Evolutionary conservation across 2,888 invertebrate species (phyloP).

Genomic region (Sphecodes monilicornis): DNA sequence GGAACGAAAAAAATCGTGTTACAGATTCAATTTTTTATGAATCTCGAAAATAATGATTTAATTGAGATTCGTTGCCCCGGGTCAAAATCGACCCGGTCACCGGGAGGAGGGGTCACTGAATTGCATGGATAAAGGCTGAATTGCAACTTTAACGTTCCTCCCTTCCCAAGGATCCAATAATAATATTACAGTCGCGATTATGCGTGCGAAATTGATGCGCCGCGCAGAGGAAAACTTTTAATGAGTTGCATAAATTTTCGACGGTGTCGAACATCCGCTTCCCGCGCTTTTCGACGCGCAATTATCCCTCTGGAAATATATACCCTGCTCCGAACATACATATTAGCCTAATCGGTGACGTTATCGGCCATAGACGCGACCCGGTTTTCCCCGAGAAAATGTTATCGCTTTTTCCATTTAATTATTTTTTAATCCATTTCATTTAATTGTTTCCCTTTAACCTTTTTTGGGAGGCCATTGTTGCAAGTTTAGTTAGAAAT

Average conservation of each 20-base stretch:
- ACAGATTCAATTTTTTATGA: too few relatives aligned
- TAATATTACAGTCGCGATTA: not conserved
- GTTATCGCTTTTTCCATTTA: not conserved
- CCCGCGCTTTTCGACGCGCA: not conserved
- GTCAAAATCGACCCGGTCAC: not conserved
- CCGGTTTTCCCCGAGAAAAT: too few relatives aligned
- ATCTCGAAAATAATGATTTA: not conserved
- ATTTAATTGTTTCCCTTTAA: not conserved
- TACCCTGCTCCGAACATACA: too few relatives aligned
- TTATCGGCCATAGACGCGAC: not conserved
- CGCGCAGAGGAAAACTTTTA: not conserved
- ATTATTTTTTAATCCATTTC: not conserved
- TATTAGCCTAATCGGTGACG: not conserved
- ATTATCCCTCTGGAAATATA: not conserved
- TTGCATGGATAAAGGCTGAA: not conserved
- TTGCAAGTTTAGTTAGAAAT: not conserved
- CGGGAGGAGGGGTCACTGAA: not conserved
- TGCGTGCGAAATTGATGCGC: not conserved
- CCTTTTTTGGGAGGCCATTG: not conserved
- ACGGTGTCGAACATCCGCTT: not conserved
- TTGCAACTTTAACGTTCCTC: not conserved
- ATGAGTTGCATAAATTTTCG: conserved; percentile 4
- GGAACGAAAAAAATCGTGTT: too few relatives aligned
- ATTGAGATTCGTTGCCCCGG: not conserved
- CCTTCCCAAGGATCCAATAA: not conserved